Evolutionary conservation across 2,888 invertebrate genomes (phyloP).

Genomic region (Ophion slaviceki): DNA sequence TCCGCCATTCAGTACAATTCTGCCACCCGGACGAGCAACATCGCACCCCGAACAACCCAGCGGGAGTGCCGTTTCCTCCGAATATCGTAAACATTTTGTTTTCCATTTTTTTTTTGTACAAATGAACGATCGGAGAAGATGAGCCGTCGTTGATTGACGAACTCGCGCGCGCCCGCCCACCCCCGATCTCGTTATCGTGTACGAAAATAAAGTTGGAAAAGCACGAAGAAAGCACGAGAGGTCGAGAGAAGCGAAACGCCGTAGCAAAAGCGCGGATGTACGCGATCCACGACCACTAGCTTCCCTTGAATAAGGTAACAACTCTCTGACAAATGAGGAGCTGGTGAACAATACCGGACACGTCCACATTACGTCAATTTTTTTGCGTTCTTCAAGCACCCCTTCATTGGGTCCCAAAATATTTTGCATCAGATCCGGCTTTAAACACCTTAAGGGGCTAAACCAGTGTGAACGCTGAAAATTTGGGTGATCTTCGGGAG

Average conservation of each 20-base stretch:
- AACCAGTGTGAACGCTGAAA: no score
- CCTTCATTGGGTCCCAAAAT: no score
- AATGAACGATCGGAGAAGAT: background rate
- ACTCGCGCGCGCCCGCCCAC: background rate
- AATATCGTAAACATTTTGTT: background rate
- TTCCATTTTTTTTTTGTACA: background rate
- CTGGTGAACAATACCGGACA: no score
- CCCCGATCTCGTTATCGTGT: background rate
- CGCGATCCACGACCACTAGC: slow-evolving; percentile 49
- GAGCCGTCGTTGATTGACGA: background rate
- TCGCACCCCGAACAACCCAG: slow-evolving; percentile 27
- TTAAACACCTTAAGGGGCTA: no score
- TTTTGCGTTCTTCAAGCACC: no score
- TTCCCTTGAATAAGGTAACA: slow-evolving; percentile 54
- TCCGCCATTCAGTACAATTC: slow-evolving; percentile 55
- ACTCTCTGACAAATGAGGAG: background rate
- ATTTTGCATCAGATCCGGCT: no score
- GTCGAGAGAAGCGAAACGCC: background rate
- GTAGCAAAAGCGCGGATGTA: slow-evolving; percentile 49
- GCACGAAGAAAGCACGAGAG: slow-evolving; percentile 8
- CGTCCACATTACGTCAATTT: no score
- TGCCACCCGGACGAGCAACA: slow-evolving; percentile 62
- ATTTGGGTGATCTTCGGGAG: no score
- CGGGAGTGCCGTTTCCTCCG: slow-evolving; percentile 36
- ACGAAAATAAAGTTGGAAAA: background rate